Evolutionary conservation across 2,888 invertebrate genomes (phyloP), one percentile per base, ranked within the genome.

Genomic region (Oeneis ivallda): DNA sequence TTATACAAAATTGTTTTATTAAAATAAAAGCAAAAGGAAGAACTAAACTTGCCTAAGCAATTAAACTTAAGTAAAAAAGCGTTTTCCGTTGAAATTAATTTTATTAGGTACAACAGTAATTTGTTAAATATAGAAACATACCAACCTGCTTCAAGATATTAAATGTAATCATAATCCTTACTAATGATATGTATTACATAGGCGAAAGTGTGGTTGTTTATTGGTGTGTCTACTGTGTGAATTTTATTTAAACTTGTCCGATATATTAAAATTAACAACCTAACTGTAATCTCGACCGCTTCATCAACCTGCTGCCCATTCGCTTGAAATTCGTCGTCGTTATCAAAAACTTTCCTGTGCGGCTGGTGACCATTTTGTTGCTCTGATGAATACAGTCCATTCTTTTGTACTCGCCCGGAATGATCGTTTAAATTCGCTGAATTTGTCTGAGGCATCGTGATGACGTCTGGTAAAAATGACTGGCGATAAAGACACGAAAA

Each of bases 301-400:
- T 76, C 75, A 52, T 73, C 72, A 34, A 59, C 57, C 59, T 68
- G 68, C 67, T 65, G 60, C 66, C 66, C 65, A 11, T 68, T 52
- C 62, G 72, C 71, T 64, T 72, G 66, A 32, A 70, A 71, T 47
- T 72, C 75, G 43, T 81, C 79, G 41, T 80, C 80, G 39, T 80
- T 76, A 65, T 82, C 78, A 71, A 78, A 82, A 45, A 77, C 74
- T 70, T 77, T 86, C 70, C 85, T 79, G 72, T 86, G 85, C 3
- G 83, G 82, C 19, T 82, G 83, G 43, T 76, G 73, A 34, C 79
- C 79, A 49, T 75, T 74, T 49, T 74, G 73, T 26, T 71, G 71
- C 37, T 73, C 76, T 9, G 71, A 19, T 62, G 74, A 45, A 57
- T 60, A 63, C 13, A 47, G 70, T n/a, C 62, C 71, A 57, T 66